Percentiles rank a stretch among this genome's conserved stretches.
These are phyloP conservation scores for Phyllotreta cruciferae DNA, from an alignment of 2,888 invertebrate species.

Conservation along the genomic window DNA sequence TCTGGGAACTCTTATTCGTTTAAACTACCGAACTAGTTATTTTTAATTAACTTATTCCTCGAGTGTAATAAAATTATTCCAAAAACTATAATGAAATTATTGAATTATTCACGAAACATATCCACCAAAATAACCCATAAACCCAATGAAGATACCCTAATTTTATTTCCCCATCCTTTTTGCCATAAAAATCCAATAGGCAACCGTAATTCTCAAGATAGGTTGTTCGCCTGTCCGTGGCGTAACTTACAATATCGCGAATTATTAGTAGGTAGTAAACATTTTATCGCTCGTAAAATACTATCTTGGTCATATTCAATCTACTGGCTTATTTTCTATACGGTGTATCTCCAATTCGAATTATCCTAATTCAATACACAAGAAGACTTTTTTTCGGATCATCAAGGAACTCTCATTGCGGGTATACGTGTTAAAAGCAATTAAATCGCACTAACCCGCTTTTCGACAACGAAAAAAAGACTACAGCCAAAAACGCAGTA, in stretches of 20 bases:
- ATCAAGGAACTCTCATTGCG: neutral
- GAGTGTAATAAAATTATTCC: too few relatives aligned
- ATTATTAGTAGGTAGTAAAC: conserved; percentile 49
- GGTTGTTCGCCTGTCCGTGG: conserved; percentile 5
- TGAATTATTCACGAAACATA: too few relatives aligned
- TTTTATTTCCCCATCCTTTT: conserved; percentile 5
- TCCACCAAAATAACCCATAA: too few relatives aligned
- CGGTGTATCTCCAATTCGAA: conserved; percentile 43
- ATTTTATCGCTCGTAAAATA: conserved; percentile 54
- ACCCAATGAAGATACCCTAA: neutral
- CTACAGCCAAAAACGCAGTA: conserved; percentile 7
- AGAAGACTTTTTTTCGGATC: too few relatives aligned
- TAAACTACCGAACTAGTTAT: too few relatives aligned
- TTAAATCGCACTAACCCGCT: conserved; percentile 6
- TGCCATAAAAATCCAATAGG: conserved; percentile 12
- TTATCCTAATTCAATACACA: conserved; percentile 38
- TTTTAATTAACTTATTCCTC: too few relatives aligned
- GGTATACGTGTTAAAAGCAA: conserved; percentile 12
- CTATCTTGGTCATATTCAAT: conserved; percentile 52
- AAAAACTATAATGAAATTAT: too few relatives aligned
- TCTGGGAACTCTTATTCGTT: too few relatives aligned
- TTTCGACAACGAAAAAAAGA: neutral
- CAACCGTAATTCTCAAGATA: conserved; percentile 2
- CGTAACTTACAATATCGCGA: conserved; percentile 31
- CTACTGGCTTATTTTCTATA: conserved; percentile 42